Percentiles rank a stretch among this genome's conserved stretches.
Evolutionary conservation across 23 tunicate genomes (phyloP).

Genomic region (Trididemnum clinides): DNA sequence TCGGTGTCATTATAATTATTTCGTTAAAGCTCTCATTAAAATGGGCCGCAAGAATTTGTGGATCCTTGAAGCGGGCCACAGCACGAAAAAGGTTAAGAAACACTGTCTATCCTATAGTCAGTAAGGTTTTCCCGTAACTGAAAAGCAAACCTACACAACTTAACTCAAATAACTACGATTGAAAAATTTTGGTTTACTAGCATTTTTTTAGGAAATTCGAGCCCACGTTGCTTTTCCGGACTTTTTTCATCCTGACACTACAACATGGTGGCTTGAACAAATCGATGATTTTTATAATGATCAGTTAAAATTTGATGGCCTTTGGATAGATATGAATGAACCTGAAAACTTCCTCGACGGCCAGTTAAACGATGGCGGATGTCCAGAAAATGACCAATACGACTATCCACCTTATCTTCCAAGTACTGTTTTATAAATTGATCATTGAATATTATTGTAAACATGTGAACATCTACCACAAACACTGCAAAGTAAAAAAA

Average conservation of each 20-base stretch:
- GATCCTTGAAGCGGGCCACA: too few species aligned
- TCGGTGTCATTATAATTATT: too few species aligned
- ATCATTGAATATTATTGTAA: too few species aligned
- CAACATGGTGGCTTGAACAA: conserved; percentile 67
- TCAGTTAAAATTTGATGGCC: conserved; percentile 72
- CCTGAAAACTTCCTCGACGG: conserved; percentile 70
- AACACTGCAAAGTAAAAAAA: too few species aligned
- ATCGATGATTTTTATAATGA: conserved; percentile 47
- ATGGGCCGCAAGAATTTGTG: too few species aligned
- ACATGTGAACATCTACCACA: too few species aligned
- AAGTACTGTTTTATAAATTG: too few species aligned
- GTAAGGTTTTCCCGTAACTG: too few species aligned
- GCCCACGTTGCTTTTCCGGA: conserved; percentile 87
- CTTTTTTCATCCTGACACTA: conserved; percentile 51
- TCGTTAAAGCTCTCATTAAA: too few species aligned
- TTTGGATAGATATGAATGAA: conserved; percentile 97
- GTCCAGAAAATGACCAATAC: conserved; percentile 38
- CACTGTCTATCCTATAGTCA: too few species aligned
- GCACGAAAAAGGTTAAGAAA: too few species aligned
- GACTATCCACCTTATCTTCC: conserved; percentile 78
- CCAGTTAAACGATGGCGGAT: conserved; percentile 25
- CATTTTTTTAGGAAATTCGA: conserved; percentile 4
- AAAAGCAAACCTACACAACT: too few species aligned
- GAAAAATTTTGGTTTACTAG: neutral
- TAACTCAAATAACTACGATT: neutral